These are phyloP conservation scores for Neoniphon sammara DNA, from an alignment of 2,797 vertebrate genomes.

Conservation along the genomic window DNA sequence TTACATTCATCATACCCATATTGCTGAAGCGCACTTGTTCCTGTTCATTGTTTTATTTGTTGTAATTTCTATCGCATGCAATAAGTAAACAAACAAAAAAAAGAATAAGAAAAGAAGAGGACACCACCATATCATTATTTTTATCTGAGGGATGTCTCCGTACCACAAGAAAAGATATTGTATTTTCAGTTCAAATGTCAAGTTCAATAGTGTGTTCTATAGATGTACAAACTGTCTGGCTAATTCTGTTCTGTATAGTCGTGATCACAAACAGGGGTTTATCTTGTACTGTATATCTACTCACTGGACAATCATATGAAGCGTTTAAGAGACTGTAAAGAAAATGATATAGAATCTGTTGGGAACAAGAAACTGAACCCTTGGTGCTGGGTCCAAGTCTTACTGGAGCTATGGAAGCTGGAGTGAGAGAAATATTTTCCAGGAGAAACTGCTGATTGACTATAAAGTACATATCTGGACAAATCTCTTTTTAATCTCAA, in stretches of 20 bases:
- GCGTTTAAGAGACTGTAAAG: constrained; percentile 75
- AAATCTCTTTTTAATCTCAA: constrained; percentile 31
- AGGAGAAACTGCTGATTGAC: constrained; percentile 61
- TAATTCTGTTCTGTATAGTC: constrained; percentile 83
- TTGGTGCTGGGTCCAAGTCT: constrained; percentile 69
- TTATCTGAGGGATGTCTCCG: constrained; percentile 79
- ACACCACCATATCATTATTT: constrained; percentile 78
- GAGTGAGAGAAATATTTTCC: constrained; percentile 63
- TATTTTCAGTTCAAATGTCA: constrained; percentile 81
- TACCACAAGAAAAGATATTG: constrained; percentile 74
- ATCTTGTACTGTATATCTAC: constrained; percentile 84
- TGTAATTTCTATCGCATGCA: constrained; percentile 86
- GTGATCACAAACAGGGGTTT: constrained; percentile 83
- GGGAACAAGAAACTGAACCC: constrained; percentile 64
- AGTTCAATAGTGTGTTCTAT: constrained; percentile 83
- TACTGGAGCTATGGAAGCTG: constrained; percentile 64
- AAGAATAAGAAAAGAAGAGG: constrained; percentile 55
- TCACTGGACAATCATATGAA: constrained; percentile 84
- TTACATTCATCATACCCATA: constrained; percentile 70
- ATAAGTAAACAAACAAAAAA: constrained; percentile 78
- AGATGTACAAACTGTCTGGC: constrained; percentile 84
- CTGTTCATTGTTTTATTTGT: constrained; percentile 78
- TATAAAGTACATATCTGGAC: constrained; percentile 56
- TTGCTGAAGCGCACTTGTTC: constrained; percentile 76
- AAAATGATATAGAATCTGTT: constrained; percentile 66